These are phyloP conservation scores for Myripristis jacobus DNA, from an alignment of 2,797 vertebrate genomes.

Conservation along the genomic window DNA sequence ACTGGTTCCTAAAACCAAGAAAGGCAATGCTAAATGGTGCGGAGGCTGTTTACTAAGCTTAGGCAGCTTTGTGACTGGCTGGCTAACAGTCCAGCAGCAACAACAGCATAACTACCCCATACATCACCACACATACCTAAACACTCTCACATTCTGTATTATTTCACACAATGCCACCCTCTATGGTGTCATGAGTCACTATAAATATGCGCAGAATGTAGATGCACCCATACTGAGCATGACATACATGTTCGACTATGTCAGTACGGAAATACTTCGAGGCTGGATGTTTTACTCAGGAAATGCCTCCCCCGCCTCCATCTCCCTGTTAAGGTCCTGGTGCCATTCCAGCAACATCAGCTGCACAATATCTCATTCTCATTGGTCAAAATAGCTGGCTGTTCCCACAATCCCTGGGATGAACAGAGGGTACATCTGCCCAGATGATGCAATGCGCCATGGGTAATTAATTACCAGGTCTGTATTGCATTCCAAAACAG, in stretches of 20 bases:
- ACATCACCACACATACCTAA: neutral
- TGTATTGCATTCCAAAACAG: conserved; percentile 46
- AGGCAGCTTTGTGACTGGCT: neutral
- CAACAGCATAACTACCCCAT: neutral
- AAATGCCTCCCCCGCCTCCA: neutral
- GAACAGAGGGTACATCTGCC: conserved; percentile 40
- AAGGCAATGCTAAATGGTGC: neutral
- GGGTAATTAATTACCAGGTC: conserved; percentile 59
- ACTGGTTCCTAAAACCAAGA: neutral
- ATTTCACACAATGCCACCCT: conserved; percentile 12
- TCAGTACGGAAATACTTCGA: neutral
- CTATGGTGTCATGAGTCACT: neutral
- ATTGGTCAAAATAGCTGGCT: conserved; percentile 45
- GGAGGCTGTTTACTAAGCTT: neutral
- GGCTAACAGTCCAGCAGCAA: neutral
- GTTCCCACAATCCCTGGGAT: conserved; percentile 20
- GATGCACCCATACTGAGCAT: neutral
- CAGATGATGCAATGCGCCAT: conserved; percentile 50
- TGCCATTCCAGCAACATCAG: conserved; percentile 6
- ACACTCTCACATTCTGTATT: neutral
- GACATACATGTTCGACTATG: neutral
- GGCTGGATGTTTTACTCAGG: conserved; percentile 1
- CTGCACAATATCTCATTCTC: conserved; percentile 6
- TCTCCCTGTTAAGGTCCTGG: neutral
- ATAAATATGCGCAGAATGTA: neutral